Conservation (phyloP, 2,797 vertebrate species). For the Sebastes steindachneri region DNA sequence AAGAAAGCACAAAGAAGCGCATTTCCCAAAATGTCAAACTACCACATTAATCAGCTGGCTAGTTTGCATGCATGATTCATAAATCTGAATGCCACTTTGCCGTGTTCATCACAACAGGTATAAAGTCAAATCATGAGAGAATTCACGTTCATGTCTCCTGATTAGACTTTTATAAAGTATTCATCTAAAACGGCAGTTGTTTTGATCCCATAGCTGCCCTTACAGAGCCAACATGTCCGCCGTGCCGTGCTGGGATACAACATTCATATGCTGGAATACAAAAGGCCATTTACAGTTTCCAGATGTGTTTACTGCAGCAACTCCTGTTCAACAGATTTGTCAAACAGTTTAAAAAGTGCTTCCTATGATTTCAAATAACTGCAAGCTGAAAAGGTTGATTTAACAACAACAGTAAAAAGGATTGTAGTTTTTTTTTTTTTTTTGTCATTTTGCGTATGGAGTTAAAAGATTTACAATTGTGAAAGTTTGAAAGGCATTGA, state of each 20-base stretch:
- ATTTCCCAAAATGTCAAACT: conserved; percentile 19
- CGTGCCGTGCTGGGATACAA: conserved; percentile 48
- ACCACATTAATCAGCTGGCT: background rate
- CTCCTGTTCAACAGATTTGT: conserved; percentile 36
- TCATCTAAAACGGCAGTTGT: conserved; percentile 6
- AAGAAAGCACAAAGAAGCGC: background rate
- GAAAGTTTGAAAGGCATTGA: conserved; percentile 44
- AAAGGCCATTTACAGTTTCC: conserved; percentile 70
- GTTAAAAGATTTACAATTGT: conserved; percentile 53
- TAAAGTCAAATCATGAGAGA: background rate
- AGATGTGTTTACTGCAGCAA: conserved; percentile 55
- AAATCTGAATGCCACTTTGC: background rate
- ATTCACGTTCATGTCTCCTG: background rate
- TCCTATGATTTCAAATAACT: conserved; percentile 60
- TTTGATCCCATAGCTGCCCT: conserved; percentile 41
- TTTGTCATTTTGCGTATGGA: background rate
- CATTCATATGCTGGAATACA: conserved; percentile 76
- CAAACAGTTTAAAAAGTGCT: conserved; percentile 75
- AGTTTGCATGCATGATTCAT: conserved; percentile 16
- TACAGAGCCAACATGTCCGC: conserved; percentile 28
- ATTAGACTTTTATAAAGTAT: conserved; percentile 26
- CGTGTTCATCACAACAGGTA: background rate
- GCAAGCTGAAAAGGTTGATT: conserved; percentile 19
- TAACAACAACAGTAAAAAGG: conserved; percentile 42
- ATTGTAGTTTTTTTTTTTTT: conserved; percentile 30